Percentiles rank a stretch among this genome's conserved stretches.
These are phyloP conservation scores for Notarius lentiginosus DNA, from an alignment of 2,113 vertebrate genomes.

Conservation along the genomic window DNA sequence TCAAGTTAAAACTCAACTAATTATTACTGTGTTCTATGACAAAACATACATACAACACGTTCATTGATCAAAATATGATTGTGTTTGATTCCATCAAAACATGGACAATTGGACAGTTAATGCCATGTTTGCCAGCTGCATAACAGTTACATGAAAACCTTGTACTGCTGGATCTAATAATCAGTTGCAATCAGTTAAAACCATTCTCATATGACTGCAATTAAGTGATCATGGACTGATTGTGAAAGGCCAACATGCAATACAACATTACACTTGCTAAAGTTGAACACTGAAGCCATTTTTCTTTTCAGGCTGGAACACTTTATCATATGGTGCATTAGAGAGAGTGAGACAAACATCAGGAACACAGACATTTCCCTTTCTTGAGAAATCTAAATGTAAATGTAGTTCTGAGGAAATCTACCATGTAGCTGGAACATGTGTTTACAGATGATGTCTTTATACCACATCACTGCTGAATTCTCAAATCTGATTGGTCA, in stretches of 20 bases:
- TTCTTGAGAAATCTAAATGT: neutral
- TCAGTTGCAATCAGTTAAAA: neutral
- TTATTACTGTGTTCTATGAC: neutral
- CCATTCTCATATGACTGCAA: neutral
- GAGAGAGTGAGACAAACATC: neutral
- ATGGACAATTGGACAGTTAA: neutral
- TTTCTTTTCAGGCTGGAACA: constrained; percentile 3
- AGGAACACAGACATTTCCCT: neutral
- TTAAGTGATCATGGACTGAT: no score
- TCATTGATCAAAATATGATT: neutral
- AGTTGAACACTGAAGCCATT: neutral
- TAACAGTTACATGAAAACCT: neutral
- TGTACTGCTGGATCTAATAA: neutral
- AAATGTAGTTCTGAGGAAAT: neutral
- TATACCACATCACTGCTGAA: neutral
- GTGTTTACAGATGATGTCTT: constrained; percentile 9
- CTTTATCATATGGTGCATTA: neutral
- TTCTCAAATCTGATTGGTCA: neutral
- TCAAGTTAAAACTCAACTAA: neutral
- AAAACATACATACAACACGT: neutral
- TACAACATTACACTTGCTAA: neutral
- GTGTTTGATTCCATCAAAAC: neutral
- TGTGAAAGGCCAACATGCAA: neutral
- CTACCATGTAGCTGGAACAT: neutral
- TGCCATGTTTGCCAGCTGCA: neutral